Percentiles rank a stretch among this genome's conserved stretches.
Conservation (phyloP, 1,140 invertebrate species). For the Diachasmimorpha longicaudata region DNA sequence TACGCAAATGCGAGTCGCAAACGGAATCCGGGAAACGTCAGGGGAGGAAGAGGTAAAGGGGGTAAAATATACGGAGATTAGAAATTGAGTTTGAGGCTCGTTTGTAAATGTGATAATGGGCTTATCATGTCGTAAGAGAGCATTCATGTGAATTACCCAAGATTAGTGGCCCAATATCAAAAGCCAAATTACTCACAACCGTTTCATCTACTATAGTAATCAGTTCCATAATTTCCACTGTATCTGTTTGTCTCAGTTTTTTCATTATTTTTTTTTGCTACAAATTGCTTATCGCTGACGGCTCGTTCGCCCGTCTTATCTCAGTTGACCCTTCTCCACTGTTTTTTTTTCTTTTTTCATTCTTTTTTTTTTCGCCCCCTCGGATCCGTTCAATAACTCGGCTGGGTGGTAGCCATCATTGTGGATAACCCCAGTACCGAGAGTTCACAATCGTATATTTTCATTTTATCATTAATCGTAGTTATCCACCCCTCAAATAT, state of each 20-base stretch:
- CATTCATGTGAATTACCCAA: constrained; percentile 42
- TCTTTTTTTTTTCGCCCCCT: constrained; percentile 4
- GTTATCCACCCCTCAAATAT: neutral
- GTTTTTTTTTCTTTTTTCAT: constrained; percentile 36
- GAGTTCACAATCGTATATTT: neutral
- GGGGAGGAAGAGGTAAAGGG: neutral
- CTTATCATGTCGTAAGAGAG: neutral
- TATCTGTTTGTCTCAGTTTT: neutral
- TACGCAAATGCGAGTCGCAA: constrained; percentile 39
- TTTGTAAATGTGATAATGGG: constrained; percentile 41
- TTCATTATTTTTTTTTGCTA: constrained; percentile 22
- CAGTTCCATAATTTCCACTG: neutral
- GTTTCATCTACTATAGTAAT: neutral
- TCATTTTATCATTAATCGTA: neutral
- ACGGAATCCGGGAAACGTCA: constrained; percentile 25
- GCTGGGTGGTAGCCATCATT: neutral
- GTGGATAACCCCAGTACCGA: neutral
- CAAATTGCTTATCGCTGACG: constrained; percentile 60
- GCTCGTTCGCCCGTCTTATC: constrained; percentile 47
- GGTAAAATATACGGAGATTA: constrained; percentile 27
- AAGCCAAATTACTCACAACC: neutral
- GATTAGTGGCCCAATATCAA: constrained; percentile 12
- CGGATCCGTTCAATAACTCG: constrained; percentile 1
- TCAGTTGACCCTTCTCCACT: constrained; percentile 39
- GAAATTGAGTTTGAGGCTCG: constrained; percentile 39